These are phyloP conservation scores for Champsocephalus esox DNA, from an alignment of 2,797 vertebrate species.

Conservation along the genomic window DNA sequence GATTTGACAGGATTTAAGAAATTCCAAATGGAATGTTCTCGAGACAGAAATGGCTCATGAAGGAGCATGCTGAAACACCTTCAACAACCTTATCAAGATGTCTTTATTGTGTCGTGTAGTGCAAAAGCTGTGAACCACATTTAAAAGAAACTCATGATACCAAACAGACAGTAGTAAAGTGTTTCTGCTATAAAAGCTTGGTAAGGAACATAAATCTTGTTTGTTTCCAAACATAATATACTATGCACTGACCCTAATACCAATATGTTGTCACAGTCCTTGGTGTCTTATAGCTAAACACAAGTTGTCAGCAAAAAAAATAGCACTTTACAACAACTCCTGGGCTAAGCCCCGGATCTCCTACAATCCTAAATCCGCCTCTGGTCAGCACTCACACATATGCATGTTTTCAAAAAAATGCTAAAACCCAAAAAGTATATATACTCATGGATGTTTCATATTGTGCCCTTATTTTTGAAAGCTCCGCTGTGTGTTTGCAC, in stretches of 20 bases:
- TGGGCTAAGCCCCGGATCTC: no score
- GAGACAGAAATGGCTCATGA: not conserved
- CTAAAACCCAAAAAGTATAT: not conserved
- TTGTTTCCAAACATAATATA: no score
- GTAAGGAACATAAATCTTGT: not conserved
- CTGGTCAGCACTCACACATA: constrained; percentile 10
- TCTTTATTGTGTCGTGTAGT: no score
- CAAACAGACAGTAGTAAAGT: not conserved
- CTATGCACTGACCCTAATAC: not conserved
- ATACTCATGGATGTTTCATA: not conserved
- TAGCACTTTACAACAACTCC: no score
- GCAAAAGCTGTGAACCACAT: no score
- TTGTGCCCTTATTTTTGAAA: constrained; percentile 11
- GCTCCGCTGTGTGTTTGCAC: constrained; percentile 14
- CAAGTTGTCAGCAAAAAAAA: no score
- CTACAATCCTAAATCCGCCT: no score
- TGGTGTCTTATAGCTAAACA: rapidly evolving
- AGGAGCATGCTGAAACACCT: not conserved
- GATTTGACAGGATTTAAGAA: constrained; percentile 6
- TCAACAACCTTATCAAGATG: not conserved
- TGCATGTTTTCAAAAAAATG: not conserved
- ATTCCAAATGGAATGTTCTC: not conserved
- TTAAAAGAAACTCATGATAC: not conserved
- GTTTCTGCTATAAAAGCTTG: not conserved
- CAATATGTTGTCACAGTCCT: rapidly evolving